Evolutionary conservation across 2,797 vertebrate genomes (phyloP), one percentile per base, ranked within the genome.

Genomic region (Sebastes elongatus): DNA sequence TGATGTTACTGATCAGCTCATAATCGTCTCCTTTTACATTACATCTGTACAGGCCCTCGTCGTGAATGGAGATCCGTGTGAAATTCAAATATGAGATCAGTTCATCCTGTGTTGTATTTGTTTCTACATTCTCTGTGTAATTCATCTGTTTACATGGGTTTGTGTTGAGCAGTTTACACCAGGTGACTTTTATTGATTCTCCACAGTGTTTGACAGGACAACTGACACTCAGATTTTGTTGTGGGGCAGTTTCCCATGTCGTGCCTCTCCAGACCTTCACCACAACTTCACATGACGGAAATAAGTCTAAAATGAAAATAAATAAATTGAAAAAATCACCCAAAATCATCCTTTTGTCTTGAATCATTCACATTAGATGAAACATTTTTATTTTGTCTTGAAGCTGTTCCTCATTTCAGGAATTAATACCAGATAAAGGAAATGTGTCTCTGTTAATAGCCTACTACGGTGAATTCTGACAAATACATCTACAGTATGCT

Each of bases 1-100:
- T 92, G 2, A 0, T 0, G 46, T 94, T 86, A 38, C 92, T 80
- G 30, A 83, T 1, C 1, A 0, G 0, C 18, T 9, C 2, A 1
- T 1, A 0, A 0, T 11, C 4, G 5, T 4, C 0, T 27, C 16
- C 60, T 10, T 1, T 13, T 10, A 74, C 5, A 9, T 0, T 0
- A 79, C 94, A 96, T 62, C 49, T 78, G 75, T 95, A 94, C 4
- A 78, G 14, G 22, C 93, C 93, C 0, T 80, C 33, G 18, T 94
- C 74, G 53, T 73, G 0, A 18, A 71, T 18, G 10, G 85, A 90
- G 74, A 94, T 81, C 3, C 53, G 8, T 35, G 75, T 87, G 13
- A 95, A 93, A n/a, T 23, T 87, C 80, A 95, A 71, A 82, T n/a
- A 61, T 20, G 91, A 93, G 11, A 72, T 76, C 3, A 90, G 6